Evolutionary conservation across 2,113 vertebrate genomes (phyloP).

Genomic region (Oncorhynchus gorbuscha): DNA sequence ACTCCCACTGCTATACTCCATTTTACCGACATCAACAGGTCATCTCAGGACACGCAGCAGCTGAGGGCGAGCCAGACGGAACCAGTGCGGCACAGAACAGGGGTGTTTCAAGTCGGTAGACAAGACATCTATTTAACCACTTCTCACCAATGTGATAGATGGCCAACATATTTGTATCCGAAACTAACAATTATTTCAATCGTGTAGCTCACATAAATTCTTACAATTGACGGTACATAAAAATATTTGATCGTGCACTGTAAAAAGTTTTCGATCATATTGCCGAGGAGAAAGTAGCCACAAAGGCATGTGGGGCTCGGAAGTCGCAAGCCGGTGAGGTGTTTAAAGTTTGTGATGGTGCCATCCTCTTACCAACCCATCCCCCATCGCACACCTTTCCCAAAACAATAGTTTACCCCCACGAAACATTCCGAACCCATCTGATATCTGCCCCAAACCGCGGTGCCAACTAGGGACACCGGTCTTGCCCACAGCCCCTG

Average conservation of each 20-base stretch:
- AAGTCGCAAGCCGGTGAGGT: background rate
- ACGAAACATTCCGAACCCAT: conserved; percentile 28
- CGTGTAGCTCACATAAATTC: too few species aligned
- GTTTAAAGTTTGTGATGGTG: conserved; percentile 61
- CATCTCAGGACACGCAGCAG: conserved; percentile 82
- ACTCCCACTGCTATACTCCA: conserved; percentile 74
- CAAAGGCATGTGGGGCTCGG: background rate
- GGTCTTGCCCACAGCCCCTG: conserved; percentile 20
- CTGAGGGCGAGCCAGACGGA: conserved; percentile 78
- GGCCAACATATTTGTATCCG: background rate
- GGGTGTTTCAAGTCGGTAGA: background rate
- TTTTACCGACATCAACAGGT: conserved; percentile 83
- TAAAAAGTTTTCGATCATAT: background rate
- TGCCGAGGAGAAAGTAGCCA: background rate
- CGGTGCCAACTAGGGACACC: conserved; percentile 26
- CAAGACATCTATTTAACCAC: background rate
- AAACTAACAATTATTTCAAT: background rate
- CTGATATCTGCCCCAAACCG: conserved; percentile 25
- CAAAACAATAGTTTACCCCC: conserved; percentile 58
- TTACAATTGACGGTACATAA: background rate
- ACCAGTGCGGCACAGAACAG: conserved; percentile 70
- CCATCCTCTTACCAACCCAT: conserved; percentile 7
- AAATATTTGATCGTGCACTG: background rate
- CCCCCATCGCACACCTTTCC: conserved; percentile 53
- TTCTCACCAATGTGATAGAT: background rate